Conservation (phyloP, 2,797 vertebrate genomes). For the Sebastes steindachneri region DNA sequence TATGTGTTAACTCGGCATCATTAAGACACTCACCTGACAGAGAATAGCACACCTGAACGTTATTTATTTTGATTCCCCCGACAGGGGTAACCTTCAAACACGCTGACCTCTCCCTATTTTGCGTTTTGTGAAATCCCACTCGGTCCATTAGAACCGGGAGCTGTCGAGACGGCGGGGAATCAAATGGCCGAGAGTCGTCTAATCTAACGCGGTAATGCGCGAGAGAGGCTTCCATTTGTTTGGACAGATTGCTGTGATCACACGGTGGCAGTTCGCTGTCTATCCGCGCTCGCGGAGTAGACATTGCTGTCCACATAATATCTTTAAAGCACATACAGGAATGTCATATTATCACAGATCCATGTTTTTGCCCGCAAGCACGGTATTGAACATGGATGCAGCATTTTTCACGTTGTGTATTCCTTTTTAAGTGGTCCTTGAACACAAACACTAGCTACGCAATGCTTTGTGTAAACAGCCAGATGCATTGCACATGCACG, state of each 20-base stretch:
- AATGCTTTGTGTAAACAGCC: slow-evolving; percentile 27
- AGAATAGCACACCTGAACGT: slow-evolving; percentile 80
- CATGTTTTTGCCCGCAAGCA: slow-evolving; percentile 9
- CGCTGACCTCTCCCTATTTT: slow-evolving; percentile 78
- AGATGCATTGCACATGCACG: slow-evolving; percentile 1
- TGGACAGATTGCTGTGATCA: slow-evolving; percentile 77
- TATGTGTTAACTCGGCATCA: slow-evolving; percentile 88
- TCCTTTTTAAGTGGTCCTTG: slow-evolving; percentile 20
- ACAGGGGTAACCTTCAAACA: slow-evolving; percentile 83
- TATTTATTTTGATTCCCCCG: slow-evolving; percentile 84
- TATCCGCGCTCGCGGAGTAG: slow-evolving; percentile 22
- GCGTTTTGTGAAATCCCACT: slow-evolving; percentile 68
- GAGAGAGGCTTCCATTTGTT: slow-evolving; percentile 69
- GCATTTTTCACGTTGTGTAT: slow-evolving; percentile 18
- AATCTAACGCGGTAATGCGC: slow-evolving; percentile 67
- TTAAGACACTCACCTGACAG: slow-evolving; percentile 85
- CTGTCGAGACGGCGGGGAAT: slow-evolving; percentile 72
- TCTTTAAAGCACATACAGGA: slow-evolving; percentile 37
- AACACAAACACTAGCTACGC: background rate
- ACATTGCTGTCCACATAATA: slow-evolving; percentile 51
- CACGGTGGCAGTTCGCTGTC: slow-evolving; percentile 45
- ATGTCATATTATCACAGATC: slow-evolving; percentile 58
- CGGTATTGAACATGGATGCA: slow-evolving; percentile 11
- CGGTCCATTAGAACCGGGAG: slow-evolving; percentile 70
- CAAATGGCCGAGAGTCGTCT: slow-evolving; percentile 70